Base-by-base conservation (phyloP, 64 coral and sea anemone genomes). In the Actinia tenebrosa region DNA sequence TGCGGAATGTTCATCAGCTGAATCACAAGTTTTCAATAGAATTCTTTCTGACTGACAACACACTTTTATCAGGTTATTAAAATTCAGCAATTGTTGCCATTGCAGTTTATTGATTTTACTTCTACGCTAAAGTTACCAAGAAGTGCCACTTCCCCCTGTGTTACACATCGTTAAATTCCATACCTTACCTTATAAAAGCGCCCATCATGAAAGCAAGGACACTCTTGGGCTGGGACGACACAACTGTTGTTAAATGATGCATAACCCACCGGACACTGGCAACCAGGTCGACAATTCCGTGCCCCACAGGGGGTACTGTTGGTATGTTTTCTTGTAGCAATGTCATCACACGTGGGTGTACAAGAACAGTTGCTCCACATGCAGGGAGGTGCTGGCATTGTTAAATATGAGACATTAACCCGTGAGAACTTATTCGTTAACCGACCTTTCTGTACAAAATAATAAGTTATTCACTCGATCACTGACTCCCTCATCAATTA, bases 201-300 rank as follows among this genome's bases (percentile, higher is more conserved):
- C 27, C 86, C 62, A 84, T 92, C 87, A 45, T 58, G 56, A 23
- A 84, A 69, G 72, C 91, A 92, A 8, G 87, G 87, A 46, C 87
- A 89, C 23, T 69, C 87, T 56, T 82, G 17, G 3, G 64, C n/a
- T 46, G 87, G 78, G 19, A 80, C 50, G 3, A 89, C 87, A 13
- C 56, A 82, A 22, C 25, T 44, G 43, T 68, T 83, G 13, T 83
- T 83, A 60, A 50, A 64, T 16, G 64, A 83, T 18, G 64, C 87
- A 53, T 82, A 80, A 3, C 87, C 77, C 1, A 43, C 75, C 5
- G 79, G 87, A 58, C 87, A 89, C 9, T 64, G 3, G 44, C 87
- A 89, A 17, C 87, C 87, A 44, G 87, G 87, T 22, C 54, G 79
- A 83, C 87, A 89, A 25, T 54, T 83, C 16, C 60, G 45, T 44